These are phyloP conservation scores for Cryptoleucopteryx plumbea DNA, from an alignment of 2,113 vertebrate genomes.

Conservation along the genomic window DNA sequence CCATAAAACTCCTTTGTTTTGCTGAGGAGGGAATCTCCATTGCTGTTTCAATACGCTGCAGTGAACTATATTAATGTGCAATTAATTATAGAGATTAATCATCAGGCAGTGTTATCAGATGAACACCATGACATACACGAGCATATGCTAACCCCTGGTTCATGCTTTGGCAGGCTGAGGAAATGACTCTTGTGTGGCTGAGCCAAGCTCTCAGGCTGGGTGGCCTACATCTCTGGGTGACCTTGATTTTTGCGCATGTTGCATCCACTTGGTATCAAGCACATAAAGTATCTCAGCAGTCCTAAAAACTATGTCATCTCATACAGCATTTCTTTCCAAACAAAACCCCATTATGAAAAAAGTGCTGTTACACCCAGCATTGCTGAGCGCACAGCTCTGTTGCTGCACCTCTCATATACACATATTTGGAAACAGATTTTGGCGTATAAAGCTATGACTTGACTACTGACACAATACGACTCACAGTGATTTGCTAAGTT, in stretches of 20 bases:
- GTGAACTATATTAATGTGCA: conserved; percentile 11
- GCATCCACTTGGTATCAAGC: not conserved
- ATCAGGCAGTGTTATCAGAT: conserved; percentile 59
- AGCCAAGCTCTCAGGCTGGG: conserved; percentile 57
- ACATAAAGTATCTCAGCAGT: not conserved
- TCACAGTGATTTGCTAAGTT: not conserved
- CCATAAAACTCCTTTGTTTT: not conserved
- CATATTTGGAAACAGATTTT: not conserved
- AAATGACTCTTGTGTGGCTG: conserved; percentile 13
- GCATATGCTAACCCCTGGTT: conserved; percentile 32
- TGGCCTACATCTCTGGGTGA: conserved; percentile 47
- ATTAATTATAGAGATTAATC: conserved; percentile 63
- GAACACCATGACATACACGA: conserved; percentile 15
- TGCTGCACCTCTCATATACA: not conserved
- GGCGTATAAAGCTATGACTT: not conserved
- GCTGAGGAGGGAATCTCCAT: not conserved
- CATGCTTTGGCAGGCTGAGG: conserved; percentile 62
- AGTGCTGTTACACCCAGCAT: not conserved
- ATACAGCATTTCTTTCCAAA: not conserved
- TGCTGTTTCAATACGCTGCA: conserved; percentile 16
- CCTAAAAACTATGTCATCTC: not conserved
- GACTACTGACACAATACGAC: not conserved
- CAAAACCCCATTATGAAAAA: not conserved
- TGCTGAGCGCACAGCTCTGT: not conserved
- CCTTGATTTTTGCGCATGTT: not conserved